A percentile compares a stretch with the other conserved stretches of the same genome.
Conservation (phyloP, 2,888 invertebrate genomes). For the Ichneumoninae sp. region DNA sequence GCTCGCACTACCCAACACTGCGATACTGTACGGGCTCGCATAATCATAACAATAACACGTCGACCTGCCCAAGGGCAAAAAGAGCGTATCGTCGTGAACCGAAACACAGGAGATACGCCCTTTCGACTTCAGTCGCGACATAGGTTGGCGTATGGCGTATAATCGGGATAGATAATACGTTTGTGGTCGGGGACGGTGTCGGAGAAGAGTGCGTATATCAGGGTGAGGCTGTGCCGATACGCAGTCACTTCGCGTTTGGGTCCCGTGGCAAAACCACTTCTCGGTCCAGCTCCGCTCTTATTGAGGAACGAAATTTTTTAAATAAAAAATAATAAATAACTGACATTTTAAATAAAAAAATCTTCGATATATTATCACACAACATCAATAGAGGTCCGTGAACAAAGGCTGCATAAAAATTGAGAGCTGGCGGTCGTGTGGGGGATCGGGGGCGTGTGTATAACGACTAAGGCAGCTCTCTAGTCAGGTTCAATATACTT, state of each 20-base stretch:
- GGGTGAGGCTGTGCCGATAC: conserved; percentile 49
- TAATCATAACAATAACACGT: not conserved
- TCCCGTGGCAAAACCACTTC: conserved; percentile 36
- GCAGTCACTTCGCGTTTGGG: conserved; percentile 53
- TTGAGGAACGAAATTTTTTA: not conserved
- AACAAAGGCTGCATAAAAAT: not conserved
- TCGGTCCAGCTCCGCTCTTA: not conserved
- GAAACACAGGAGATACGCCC: not conserved
- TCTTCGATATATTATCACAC: not conserved
- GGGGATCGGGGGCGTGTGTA: not conserved
- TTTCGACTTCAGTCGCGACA: not conserved
- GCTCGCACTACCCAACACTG: not conserved
- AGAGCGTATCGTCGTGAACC: not conserved
- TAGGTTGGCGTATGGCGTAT: not conserved
- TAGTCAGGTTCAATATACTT: conserved; percentile 76
- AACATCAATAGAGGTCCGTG: not conserved
- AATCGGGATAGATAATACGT: conserved; percentile 32
- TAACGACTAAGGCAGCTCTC: not conserved
- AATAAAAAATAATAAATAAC: not conserved
- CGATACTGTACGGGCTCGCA: not conserved
- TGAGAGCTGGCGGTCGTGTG: not conserved
- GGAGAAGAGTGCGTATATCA: conserved; percentile 57
- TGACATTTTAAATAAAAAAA: not conserved
- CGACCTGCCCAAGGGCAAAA: not conserved
- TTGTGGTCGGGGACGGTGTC: conserved; percentile 49